Conservation (phyloP, 2,113 vertebrate species). For the Microcebus murinus region DNA sequence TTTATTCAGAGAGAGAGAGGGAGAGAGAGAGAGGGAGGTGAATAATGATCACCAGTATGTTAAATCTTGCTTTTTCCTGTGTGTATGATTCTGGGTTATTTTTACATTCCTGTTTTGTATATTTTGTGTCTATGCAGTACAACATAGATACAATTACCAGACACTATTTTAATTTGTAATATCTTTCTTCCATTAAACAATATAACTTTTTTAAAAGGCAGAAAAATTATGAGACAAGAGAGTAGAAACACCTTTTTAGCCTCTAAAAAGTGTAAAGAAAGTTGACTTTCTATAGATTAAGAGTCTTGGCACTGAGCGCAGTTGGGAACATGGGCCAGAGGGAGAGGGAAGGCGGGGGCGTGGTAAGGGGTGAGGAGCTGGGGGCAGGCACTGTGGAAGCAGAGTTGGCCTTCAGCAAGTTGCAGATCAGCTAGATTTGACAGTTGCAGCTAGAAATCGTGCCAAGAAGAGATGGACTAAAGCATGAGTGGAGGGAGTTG, state of each 20-base stretch:
- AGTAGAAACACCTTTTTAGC: not conserved
- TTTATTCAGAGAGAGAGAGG: not conserved
- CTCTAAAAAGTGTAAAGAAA: not conserved
- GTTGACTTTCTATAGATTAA: not conserved
- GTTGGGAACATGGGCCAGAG: not conserved
- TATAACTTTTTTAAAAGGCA: not conserved
- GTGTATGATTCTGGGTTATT: not conserved
- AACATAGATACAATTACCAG: too few species aligned
- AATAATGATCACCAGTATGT: not conserved
- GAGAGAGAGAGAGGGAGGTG: not conserved
- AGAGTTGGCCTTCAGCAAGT: not conserved
- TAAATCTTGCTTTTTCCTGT: not conserved
- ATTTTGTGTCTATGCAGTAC: not conserved
- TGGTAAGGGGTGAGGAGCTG: not conserved
- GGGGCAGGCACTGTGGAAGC: not conserved
- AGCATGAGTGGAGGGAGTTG: not conserved
- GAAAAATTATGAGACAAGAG: not conserved
- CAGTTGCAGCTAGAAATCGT: not conserved
- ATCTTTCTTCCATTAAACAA: slow-evolving; percentile 14
- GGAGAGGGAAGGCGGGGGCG: not conserved
- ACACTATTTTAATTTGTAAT: not conserved
- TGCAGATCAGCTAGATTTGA: not conserved
- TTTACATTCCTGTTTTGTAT: slow-evolving; percentile 21
- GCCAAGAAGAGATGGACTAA: not conserved
- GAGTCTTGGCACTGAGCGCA: not conserved